A percentile compares a stretch with the other conserved stretches of the same genome.
Conservation (phyloP, 2,888 invertebrate species). For the Onchidella celtica region DNA sequence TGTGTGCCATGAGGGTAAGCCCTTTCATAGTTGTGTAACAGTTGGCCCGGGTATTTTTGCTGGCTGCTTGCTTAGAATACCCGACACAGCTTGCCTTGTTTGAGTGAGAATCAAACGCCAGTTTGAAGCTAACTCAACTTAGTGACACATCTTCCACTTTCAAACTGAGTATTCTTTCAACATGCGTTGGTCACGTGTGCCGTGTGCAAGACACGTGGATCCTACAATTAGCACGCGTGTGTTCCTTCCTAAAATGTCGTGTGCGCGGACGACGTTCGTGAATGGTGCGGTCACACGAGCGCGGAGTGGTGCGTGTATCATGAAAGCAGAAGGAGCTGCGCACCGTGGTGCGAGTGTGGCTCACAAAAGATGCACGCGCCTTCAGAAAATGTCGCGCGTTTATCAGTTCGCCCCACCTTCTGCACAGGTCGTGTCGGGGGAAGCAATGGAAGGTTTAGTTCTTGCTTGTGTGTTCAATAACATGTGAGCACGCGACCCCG, state of each 20-base stretch:
- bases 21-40: too few relatives aligned
- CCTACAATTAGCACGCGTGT: neutral
- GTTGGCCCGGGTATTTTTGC: too few relatives aligned
- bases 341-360: conserved; percentile 31
- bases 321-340: too few relatives aligned
- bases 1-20: too few relatives aligned
- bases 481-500: neutral
- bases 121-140: too few relatives aligned
- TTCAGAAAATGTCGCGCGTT: neutral
- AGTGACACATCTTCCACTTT: neutral
- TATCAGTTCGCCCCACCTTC: neutral
- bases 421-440: neutral
- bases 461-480: neutral
- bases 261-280: neutral
- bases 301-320: neutral
- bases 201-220: neutral
- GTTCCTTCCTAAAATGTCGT: neutral
- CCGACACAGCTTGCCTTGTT: too few relatives aligned
- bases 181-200: neutral
- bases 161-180: neutral
- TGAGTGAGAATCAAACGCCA: too few relatives aligned
- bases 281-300: conserved; percentile 17
- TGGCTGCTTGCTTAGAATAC: too few relatives aligned
- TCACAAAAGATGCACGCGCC: neutral
- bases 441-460: conserved; percentile 1